These are phyloP conservation scores for Ophion costatus DNA, from an alignment of 2,888 invertebrate species.

Conservation along the genomic window DNA sequence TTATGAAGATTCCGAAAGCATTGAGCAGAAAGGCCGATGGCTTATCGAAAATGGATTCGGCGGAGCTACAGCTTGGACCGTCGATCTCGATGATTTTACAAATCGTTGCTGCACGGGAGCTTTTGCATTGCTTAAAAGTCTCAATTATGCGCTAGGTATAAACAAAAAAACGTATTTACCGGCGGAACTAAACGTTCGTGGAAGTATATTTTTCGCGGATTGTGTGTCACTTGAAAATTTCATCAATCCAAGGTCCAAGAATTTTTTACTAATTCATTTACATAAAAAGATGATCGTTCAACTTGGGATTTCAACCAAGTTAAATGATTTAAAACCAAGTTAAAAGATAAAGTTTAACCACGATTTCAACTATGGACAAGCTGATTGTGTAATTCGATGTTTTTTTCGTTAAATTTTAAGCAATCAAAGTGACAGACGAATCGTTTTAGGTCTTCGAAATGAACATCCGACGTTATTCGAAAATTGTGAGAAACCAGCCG, in stretches of 20 bases:
- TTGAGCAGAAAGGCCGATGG: conserved; percentile 91
- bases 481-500: conserved; percentile 89
- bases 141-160: conserved; percentile 90
- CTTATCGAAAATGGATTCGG: conserved; percentile 90
- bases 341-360: too few species aligned
- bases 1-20: conserved; percentile 92
- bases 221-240: too few species aligned
- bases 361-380: too few species aligned
- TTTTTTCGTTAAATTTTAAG: neutral
- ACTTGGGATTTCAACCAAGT: too few species aligned
- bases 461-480: conserved; percentile 84
- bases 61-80: conserved; percentile 94
- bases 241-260: too few species aligned
- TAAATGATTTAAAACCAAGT: too few species aligned
- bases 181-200: too few species aligned
- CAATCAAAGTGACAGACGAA: neutral
- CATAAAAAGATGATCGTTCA: too few species aligned
- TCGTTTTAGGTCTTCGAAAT: conserved; percentile 75
- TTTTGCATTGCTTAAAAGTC: conserved; percentile 90
- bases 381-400: too few species aligned
- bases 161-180: conserved; percentile 7
- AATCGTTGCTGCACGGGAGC: conserved; percentile 93
- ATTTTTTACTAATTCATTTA: too few species aligned
- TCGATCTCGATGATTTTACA: conserved; percentile 94
- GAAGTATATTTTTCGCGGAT: too few species aligned